These are phyloP conservation scores for Limnephilus auricula DNA, from an alignment of 2,888 invertebrate species.

Conservation along the genomic window DNA sequence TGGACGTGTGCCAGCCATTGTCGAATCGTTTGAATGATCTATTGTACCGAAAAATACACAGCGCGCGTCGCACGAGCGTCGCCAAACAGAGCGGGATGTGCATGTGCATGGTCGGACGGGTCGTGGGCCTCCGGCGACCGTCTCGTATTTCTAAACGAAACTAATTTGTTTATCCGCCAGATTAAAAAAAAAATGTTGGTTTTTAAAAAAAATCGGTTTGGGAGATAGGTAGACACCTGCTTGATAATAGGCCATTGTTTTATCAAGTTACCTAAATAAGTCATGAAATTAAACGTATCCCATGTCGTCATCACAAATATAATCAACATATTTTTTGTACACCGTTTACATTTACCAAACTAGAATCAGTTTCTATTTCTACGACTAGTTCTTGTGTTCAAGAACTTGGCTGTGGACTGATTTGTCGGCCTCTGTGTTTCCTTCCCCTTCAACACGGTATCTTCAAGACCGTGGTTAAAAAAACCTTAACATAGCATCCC, in stretches of 20 bases:
- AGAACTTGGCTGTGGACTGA: too few relatives aligned
- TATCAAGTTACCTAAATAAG: too few relatives aligned
- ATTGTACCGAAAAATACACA: constrained; percentile 67
- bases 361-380: too few relatives aligned
- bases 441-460: too few relatives aligned
- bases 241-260: neutral
- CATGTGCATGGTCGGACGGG: constrained; percentile 9
- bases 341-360: too few relatives aligned
- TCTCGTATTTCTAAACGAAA: neutral
- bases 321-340: too few relatives aligned
- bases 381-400: too few relatives aligned
- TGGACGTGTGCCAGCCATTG: constrained; percentile 65
- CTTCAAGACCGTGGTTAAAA: too few relatives aligned
- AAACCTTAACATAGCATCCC: too few relatives aligned
- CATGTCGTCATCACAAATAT: too few relatives aligned
- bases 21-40: constrained; percentile 66
- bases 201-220: neutral
- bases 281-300: too few relatives aligned
- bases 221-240: neutral
- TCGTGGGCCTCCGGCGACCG: neutral
- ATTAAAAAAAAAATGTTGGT: neutral
- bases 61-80: constrained; percentile 56
- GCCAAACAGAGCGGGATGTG: constrained; percentile 56
- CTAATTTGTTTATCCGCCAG: neutral
- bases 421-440: too few relatives aligned